phyloP scores from a whole-genome alignment of 2,797 vertebrate species.

The Moxostoma hubbsi region DNA sequence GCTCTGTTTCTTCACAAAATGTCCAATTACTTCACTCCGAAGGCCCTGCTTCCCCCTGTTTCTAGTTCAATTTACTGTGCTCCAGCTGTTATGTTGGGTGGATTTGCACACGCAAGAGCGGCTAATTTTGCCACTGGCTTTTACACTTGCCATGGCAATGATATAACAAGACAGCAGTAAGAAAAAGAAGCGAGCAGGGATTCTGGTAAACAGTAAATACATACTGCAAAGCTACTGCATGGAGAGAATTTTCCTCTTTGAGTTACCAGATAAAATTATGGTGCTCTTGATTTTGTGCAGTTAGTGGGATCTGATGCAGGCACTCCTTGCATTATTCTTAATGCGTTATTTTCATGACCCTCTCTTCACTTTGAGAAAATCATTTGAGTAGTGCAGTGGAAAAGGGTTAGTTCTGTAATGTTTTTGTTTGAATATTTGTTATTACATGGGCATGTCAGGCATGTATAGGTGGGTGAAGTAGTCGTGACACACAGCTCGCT shows the following conservation, averaged over 20 bases:
- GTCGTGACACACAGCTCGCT: too few relatives aligned
- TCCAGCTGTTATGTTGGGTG: constrained; percentile 27
- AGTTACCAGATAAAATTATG: not conserved
- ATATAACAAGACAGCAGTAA: not conserved
- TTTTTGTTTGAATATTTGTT: not conserved
- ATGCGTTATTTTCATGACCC: not conserved
- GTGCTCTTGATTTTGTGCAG: constrained; percentile 3
- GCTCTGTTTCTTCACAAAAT: constrained; percentile 56
- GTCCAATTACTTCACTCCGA: constrained; percentile 51
- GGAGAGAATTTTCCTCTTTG: not conserved
- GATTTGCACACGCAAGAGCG: constrained; percentile 22
- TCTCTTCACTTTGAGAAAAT: constrained; percentile 6
- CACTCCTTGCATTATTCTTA: not conserved
- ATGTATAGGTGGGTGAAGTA: not conserved
- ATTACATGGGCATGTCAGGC: not conserved
- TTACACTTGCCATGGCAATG: constrained; percentile 32
- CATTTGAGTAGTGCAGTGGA: not conserved
- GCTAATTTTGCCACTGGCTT: constrained; percentile 41
- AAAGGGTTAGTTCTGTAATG: not conserved
- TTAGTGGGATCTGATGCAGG: not conserved
- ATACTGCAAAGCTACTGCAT: not conserved
- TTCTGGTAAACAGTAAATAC: not conserved
- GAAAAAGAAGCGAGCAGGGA: not conserved
- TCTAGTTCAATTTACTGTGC: constrained; percentile 40
- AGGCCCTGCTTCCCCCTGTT: constrained; percentile 14